Evolutionary conservation across 2,797 vertebrate genomes (phyloP).

Genomic region (Triplophysa yarkandensis): DNA sequence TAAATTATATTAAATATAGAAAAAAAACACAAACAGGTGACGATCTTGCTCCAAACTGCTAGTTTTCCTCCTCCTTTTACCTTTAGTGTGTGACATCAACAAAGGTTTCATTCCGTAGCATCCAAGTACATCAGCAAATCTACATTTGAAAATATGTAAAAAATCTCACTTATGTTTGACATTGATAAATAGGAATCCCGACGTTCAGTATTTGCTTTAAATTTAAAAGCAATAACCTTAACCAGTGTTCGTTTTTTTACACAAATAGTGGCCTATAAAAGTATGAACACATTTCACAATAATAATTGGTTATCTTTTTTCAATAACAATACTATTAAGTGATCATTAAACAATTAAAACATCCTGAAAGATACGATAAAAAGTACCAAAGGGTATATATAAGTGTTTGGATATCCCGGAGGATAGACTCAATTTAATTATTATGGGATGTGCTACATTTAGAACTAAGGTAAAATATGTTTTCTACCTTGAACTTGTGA

Average conservation of each 20-base stretch:
- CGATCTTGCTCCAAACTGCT: neutral
- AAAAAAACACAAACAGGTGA: neutral
- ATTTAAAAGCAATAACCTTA: no score
- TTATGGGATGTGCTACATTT: neutral
- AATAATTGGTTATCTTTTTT: no score
- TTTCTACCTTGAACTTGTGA: no score
- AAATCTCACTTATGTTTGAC: no score
- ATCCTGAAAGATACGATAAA: neutral
- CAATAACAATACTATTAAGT: neutral
- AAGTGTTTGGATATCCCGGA: slow-evolving; percentile 1
- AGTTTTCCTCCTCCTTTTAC: neutral
- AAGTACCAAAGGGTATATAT: neutral
- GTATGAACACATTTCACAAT: neutral
- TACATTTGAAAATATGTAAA: neutral
- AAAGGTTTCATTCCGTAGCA: neutral
- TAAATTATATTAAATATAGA: neutral
- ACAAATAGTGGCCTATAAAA: no score
- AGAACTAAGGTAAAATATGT: no score
- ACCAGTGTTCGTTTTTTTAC: no score
- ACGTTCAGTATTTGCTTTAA: no score
- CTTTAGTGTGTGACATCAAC: slow-evolving; percentile 3
- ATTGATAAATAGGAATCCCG: no score
- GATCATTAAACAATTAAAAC: slow-evolving; percentile 9
- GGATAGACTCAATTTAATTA: slow-evolving; percentile 14
- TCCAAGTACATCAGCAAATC: neutral